Conservation (phyloP, 2,888 invertebrate genomes). For the Omphaloscelis lunosa region DNA sequence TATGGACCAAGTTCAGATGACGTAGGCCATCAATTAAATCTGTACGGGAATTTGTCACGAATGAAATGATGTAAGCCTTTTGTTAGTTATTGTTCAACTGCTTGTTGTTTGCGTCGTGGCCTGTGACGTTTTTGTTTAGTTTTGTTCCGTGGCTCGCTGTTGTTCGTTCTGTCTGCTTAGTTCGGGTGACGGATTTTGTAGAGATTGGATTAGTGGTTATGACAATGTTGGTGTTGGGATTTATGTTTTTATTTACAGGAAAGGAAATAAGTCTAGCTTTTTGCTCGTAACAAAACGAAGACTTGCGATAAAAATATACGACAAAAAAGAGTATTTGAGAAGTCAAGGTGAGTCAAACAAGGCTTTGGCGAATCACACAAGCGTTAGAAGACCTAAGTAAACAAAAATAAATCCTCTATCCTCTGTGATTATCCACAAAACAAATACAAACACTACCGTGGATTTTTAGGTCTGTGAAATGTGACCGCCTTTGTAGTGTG, state of each 20-base stretch:
- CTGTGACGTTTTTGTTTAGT: slow-evolving; percentile 59
- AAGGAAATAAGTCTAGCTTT: slow-evolving; percentile 24
- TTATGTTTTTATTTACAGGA: slow-evolving; percentile 39
- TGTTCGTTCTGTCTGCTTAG: slow-evolving; percentile 45
- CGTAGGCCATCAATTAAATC: slow-evolving; percentile 82
- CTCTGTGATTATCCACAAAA: slow-evolving; percentile 52
- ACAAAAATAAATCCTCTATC: slow-evolving; percentile 43
- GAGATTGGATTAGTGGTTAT: slow-evolving; percentile 50
- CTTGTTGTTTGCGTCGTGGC: slow-evolving; percentile 53
- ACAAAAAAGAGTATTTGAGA: slow-evolving; percentile 31
- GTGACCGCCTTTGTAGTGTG: slow-evolving; percentile 53
- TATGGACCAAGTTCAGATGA: slow-evolving; percentile 82
- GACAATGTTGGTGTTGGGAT: slow-evolving; percentile 31
- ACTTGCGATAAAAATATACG: slow-evolving; percentile 21
- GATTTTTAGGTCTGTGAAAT: slow-evolving; percentile 50
- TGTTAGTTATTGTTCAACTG: slow-evolving; percentile 63
- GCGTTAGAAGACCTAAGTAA: slow-evolving; percentile 43
- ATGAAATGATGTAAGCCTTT: slow-evolving; percentile 64
- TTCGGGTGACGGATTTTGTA: slow-evolving; percentile 42
- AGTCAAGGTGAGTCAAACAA: slow-evolving; percentile 26
- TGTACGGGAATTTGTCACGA: slow-evolving; percentile 74
- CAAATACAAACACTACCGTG: slow-evolving; percentile 33
- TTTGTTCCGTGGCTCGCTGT: slow-evolving; percentile 37
- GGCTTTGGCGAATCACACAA: slow-evolving; percentile 22
- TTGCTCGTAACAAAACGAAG: background rate